These are phyloP conservation scores for Pantherophis alleghaniensis DNA, from an alignment of 2,797 vertebrate genomes.

Conservation along the genomic window DNA sequence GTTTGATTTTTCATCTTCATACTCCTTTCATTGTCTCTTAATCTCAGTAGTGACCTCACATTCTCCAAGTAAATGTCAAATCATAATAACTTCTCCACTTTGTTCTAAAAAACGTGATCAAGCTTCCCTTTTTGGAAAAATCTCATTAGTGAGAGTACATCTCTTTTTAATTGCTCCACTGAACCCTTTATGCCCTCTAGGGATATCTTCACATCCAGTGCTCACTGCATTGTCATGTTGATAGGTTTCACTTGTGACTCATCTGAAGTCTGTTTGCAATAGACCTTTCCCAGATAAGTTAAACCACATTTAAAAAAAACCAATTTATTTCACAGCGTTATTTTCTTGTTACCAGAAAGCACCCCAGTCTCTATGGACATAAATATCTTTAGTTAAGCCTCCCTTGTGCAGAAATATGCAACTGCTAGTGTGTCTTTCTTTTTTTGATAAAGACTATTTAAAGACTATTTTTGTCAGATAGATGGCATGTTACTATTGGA, in stretches of 20 bases:
- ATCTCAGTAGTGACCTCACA: slow-evolving; percentile 31
- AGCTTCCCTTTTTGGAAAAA: slow-evolving; percentile 38
- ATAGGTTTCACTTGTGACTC: not conserved
- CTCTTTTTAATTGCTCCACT: slow-evolving; percentile 29
- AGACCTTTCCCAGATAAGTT: not conserved
- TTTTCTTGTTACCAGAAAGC: not conserved
- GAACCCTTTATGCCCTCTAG: slow-evolving; percentile 1
- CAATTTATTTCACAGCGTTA: not conserved
- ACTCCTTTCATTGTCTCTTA: slow-evolving; percentile 30
- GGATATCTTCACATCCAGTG: slow-evolving; percentile 10
- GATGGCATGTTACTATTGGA: not conserved
- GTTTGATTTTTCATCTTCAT: slow-evolving; percentile 19
- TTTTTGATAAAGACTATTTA: not conserved
- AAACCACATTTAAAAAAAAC: not conserved
- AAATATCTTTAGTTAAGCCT: not conserved
- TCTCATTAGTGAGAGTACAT: slow-evolving; percentile 17
- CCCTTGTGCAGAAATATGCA: not conserved
- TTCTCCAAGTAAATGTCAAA: slow-evolving; percentile 47
- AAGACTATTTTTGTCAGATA: not conserved
- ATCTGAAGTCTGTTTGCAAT: not conserved
- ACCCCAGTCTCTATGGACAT: not conserved
- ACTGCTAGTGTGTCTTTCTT: not conserved
- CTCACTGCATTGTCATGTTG: slow-evolving; percentile 7
- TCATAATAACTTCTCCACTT: slow-evolving; percentile 44
- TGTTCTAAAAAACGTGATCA: not conserved